A percentile compares a stretch with the other conserved stretches of the same genome.
phyloP scores from a whole-genome alignment of 2,797 vertebrate species.

The Setipinna tenuifilis region DNA sequence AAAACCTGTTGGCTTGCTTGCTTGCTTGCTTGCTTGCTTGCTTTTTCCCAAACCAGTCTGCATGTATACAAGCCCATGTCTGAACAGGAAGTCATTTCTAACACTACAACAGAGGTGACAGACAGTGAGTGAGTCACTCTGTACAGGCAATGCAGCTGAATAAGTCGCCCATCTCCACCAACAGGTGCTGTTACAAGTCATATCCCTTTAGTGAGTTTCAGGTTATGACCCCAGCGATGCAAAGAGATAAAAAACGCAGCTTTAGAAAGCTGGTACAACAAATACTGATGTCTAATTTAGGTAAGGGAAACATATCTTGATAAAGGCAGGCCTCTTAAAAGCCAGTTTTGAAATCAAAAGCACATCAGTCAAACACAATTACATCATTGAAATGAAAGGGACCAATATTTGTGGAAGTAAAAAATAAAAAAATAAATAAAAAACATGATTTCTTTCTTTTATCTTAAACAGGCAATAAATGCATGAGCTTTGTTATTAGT shows the following conservation, averaged over 20 bases:
- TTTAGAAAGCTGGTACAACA: not conserved
- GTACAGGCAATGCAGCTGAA: not conserved
- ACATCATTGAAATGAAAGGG: not conserved
- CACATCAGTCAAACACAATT: slow-evolving; percentile 6
- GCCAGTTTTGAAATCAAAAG: not conserved
- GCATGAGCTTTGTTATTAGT: slow-evolving; percentile 31
- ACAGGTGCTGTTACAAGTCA: not conserved
- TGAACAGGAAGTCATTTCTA: not conserved
- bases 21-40: not conserved
- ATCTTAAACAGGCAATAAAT: slow-evolving; percentile 31
- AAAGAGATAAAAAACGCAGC: not conserved
- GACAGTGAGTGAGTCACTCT: not conserved
- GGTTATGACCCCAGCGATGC: not conserved
- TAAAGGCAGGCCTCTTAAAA: not conserved
- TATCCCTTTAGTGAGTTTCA: not conserved
- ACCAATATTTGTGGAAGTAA: not conserved
- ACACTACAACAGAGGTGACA: not conserved
- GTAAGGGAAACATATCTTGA: not conserved
- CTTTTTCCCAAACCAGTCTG: not conserved
- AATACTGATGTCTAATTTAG: not conserved
- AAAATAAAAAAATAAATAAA: not conserved
- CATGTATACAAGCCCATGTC: not conserved
- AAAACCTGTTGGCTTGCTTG: not conserved
- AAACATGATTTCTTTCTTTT: not conserved
- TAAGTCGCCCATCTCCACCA: not conserved